Evolutionary conservation across 92 coral and sea anemone genomes (phyloP).

Genomic region (Chrysogorgia sp.): DNA sequence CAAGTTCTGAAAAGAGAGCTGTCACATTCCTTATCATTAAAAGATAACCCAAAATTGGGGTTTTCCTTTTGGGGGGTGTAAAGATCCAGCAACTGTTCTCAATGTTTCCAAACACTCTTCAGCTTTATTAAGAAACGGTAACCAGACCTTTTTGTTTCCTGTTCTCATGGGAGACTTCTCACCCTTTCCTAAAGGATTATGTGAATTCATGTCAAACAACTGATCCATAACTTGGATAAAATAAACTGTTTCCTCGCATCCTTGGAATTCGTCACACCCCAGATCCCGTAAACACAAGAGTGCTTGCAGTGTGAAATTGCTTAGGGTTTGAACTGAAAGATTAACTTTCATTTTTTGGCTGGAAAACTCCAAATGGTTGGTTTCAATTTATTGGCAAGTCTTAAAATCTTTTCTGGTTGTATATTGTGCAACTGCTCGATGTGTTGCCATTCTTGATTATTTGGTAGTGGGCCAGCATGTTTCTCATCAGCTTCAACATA

Average conservation of each 20-base stretch:
- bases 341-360: conserved; percentile 2
- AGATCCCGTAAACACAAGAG: neutral
- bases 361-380: neutral
- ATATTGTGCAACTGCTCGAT: neutral
- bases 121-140: conserved; percentile 9
- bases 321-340: neutral
- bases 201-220: conserved; percentile 11
- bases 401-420: neutral
- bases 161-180: neutral
- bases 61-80: neutral
- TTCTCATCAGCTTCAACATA: conserved; percentile 3
- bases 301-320: neutral
- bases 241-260: neutral
- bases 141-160: neutral
- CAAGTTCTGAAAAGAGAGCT: neutral
- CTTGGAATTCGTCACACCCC: neutral
- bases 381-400: conserved; percentile 7
- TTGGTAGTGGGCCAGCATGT: too few relatives aligned
- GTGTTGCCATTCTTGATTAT: conserved; percentile 1
- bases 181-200: neutral
- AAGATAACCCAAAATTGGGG: neutral
- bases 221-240: conserved; percentile 24
- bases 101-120: neutral
- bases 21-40: neutral
- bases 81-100: neutral